phyloP scores from a whole-genome alignment of 2,888 invertebrate species.

The Eudasyphora cyanicolor region DNA sequence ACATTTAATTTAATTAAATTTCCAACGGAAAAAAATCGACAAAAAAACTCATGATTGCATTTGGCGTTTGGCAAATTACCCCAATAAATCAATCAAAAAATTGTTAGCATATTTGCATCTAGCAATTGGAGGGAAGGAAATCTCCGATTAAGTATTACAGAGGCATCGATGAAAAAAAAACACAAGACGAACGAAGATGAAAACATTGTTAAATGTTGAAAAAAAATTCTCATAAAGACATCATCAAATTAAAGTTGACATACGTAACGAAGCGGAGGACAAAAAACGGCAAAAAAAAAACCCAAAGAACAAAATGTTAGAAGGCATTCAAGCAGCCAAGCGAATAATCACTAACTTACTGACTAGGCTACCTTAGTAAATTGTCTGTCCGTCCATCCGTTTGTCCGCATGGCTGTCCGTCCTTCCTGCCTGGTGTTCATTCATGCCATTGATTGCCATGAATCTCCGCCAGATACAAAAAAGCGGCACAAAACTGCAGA shows the following conservation, averaged over 20 bases:
- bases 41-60: background rate
- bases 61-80: background rate
- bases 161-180: background rate
- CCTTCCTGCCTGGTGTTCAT: background rate
- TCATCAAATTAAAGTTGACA: conserved; percentile 50
- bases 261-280: conserved; percentile 53
- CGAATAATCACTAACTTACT: background rate
- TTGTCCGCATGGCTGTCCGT: background rate
- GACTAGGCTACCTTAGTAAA: background rate
- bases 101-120: background rate
- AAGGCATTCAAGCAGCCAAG: background rate
- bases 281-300: no score
- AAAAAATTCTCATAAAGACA: conserved; percentile 2
- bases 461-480: background rate
- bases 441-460: background rate
- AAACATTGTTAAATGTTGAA: background rate
- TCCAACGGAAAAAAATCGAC: background rate
- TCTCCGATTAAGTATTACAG: conserved; percentile 1
- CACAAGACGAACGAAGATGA: background rate
- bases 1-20: background rate
- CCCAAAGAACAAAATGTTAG: conserved; percentile 36
- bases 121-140: conserved; percentile 9
- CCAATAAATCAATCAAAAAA: conserved; percentile 18
- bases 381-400: background rate
- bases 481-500: no score